Percentiles rank a stretch among this genome's conserved stretches.
phyloP scores from a whole-genome alignment of 2,113 vertebrate genomes.

The Lanius collurio region DNA sequence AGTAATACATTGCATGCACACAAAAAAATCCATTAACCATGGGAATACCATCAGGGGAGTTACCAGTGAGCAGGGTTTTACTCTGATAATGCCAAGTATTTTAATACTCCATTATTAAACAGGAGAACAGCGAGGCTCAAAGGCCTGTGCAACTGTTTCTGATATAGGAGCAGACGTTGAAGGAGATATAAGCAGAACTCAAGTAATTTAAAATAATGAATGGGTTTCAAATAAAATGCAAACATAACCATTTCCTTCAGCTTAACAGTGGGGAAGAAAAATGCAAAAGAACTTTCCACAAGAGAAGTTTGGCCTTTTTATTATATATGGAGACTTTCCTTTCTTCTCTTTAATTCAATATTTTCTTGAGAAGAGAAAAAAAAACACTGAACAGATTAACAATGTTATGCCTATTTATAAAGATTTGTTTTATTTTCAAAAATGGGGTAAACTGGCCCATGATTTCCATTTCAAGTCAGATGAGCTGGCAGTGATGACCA shows the following conservation, averaged over 20 bases:
- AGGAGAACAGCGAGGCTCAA: not conserved
- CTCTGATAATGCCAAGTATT: not conserved
- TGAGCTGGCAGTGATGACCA: not conserved
- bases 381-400: not conserved
- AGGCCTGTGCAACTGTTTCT: slow-evolving; percentile 23
- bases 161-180: slow-evolving; percentile 4
- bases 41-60: not conserved
- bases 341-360: not conserved
- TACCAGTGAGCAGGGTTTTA: not conserved
- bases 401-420: not conserved
- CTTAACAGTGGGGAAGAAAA: not conserved
- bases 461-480: not conserved
- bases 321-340: not conserved
- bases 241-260: not conserved
- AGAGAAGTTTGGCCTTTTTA: not conserved
- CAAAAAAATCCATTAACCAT: not conserved
- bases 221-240: slow-evolving; percentile 20
- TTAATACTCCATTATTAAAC: not conserved
- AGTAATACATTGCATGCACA: not conserved
- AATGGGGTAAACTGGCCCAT: not conserved
- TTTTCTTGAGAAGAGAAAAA: not conserved
- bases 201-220: slow-evolving; percentile 23
- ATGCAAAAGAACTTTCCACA: not conserved
- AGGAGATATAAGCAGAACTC: not conserved
- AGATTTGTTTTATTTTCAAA: not conserved